phyloP scores from a whole-genome alignment of 2,113 vertebrate species.

The Zapornia atra region DNA sequence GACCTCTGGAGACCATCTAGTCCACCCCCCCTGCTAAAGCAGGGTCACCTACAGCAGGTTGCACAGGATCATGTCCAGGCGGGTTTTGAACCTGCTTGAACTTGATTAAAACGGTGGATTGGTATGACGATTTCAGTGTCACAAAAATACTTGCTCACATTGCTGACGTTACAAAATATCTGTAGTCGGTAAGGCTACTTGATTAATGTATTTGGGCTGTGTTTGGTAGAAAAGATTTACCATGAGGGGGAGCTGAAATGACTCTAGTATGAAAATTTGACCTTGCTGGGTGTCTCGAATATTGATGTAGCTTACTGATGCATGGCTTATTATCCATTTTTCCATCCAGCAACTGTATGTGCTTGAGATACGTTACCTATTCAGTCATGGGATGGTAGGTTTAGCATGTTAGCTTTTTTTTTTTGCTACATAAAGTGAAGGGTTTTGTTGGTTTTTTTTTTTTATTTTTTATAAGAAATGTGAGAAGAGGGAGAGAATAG shows the following conservation, averaged over 20 bases:
- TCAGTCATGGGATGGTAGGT: neutral
- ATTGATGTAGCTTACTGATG: neutral
- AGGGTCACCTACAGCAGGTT: no score
- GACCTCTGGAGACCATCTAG: no score
- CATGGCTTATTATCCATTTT: neutral
- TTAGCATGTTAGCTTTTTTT: neutral
- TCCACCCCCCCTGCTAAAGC: no score
- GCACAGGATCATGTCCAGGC: no score
- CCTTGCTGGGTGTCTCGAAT: neutral
- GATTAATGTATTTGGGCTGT: neutral
- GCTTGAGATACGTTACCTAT: neutral
- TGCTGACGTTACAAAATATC: neutral
- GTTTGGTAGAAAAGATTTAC: neutral
- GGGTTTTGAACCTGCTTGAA: neutral
- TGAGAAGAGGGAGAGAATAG: neutral
- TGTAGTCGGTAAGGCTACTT: neutral
- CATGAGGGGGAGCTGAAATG: neutral
- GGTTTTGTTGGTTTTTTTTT: no score
- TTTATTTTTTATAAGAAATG: neutral
- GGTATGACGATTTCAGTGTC: no score
- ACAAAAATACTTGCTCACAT: neutral
- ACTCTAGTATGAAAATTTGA: neutral
- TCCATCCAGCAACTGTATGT: neutral
- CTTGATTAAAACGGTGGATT: neutral
- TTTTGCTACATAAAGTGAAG: neutral